A percentile compares a stretch with the other conserved stretches of the same genome.
Evolutionary conservation across 2,113 vertebrate genomes (phyloP).

Genomic region (Lampris incognitus): DNA sequence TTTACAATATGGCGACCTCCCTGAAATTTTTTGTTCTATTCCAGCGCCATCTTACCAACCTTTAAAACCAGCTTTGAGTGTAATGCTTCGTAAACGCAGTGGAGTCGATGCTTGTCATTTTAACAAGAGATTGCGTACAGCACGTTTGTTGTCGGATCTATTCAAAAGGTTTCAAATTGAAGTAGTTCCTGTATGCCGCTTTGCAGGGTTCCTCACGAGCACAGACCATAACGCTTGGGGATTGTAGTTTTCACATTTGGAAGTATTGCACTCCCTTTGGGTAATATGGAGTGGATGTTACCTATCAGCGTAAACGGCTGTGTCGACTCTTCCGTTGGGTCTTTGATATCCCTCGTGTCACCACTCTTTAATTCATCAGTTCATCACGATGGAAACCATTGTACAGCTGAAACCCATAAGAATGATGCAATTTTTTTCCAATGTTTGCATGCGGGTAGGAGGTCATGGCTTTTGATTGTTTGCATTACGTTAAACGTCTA

Average conservation of each 20-base stretch:
- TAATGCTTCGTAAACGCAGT: neutral
- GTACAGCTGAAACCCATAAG: no score
- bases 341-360: no score
- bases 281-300: neutral
- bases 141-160: neutral
- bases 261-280: constrained; percentile 1
- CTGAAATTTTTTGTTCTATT: constrained; percentile 83
- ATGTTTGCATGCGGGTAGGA: no score
- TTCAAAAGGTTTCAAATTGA: neutral
- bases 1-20: constrained; percentile 96
- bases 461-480: no score
- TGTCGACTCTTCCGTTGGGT: no score
- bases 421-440: no score
- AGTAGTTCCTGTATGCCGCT: neutral
- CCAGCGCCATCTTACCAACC: constrained; percentile 91
- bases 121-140: neutral
- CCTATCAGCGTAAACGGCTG: constrained; percentile 18
- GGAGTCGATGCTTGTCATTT: neutral
- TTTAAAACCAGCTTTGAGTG: constrained; percentile 6
- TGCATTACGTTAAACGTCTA: no score
- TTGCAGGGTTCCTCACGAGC: neutral
- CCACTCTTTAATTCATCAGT: no score
- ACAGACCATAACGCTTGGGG: neutral
- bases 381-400: no score
- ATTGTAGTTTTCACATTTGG: constrained; percentile 26